Conservation (phyloP, 1,140 invertebrate genomes). For the Drosophila subpulchrella region DNA sequence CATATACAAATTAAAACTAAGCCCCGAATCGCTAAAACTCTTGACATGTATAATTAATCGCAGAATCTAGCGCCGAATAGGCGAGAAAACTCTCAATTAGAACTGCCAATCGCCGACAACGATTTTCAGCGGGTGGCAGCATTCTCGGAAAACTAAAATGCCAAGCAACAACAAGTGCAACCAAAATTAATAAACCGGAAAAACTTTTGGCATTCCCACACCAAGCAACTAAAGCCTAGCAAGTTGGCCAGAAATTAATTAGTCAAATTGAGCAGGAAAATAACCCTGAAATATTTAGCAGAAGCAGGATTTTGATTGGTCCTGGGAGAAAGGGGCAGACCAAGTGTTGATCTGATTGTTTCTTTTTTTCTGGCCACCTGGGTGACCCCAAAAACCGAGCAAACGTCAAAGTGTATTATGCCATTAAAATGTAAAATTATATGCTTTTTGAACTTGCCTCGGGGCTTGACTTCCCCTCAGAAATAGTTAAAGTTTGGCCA, state of each 20-base stretch:
- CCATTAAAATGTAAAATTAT: constrained; percentile 64
- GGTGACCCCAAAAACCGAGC: constrained; percentile 16
- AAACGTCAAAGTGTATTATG: constrained; percentile 67
- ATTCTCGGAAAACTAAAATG: constrained; percentile 16
- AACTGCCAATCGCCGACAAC: constrained; percentile 39
- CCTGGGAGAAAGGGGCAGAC: constrained; percentile 7
- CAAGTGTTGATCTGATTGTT: constrained; percentile 47
- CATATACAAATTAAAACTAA: neutral
- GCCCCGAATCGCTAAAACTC: neutral
- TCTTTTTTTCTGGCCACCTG: constrained; percentile 47
- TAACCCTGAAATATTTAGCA: constrained; percentile 43
- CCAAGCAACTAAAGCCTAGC: constrained; percentile 12
- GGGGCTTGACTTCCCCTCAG: constrained; percentile 6
- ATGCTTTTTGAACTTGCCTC: constrained; percentile 51
- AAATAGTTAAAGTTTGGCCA: constrained; percentile 64
- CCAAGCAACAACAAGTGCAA: constrained; percentile 36
- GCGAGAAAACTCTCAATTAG: constrained; percentile 35
- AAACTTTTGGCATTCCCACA: constrained; percentile 38
- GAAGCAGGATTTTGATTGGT: constrained; percentile 54
- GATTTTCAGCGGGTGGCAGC: constrained; percentile 26
- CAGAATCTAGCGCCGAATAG: constrained; percentile 10
- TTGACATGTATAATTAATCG: constrained; percentile 41
- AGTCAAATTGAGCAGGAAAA: constrained; percentile 58
- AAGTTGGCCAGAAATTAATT: constrained; percentile 76
- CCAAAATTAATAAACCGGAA: constrained; percentile 56